Conservation (phyloP, 2,797 vertebrate species). For the Myiotriccus ornatus region DNA sequence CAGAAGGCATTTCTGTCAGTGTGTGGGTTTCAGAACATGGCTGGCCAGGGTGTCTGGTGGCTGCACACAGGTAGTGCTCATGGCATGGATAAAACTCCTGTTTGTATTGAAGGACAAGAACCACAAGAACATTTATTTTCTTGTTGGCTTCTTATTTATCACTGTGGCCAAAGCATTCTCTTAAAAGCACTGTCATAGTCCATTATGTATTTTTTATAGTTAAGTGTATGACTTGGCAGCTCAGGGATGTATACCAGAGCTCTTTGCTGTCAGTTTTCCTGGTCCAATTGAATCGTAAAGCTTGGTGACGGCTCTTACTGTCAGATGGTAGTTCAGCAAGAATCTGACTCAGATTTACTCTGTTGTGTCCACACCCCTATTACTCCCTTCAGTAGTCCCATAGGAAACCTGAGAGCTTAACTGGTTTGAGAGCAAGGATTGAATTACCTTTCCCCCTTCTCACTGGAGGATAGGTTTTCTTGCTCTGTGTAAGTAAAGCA, state of each 20-base stretch:
- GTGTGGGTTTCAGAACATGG: not conserved
- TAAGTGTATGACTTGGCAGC: not conserved
- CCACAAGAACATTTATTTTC: not conserved
- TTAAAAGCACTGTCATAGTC: constrained; percentile 26
- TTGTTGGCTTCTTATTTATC: not conserved
- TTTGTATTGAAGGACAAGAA: not conserved
- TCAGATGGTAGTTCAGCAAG: not conserved
- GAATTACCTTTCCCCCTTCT: not conserved
- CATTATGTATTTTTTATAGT: not conserved
- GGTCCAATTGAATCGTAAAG: not conserved
- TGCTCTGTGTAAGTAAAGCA: not conserved
- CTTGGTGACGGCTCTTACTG: not conserved
- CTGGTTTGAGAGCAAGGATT: not conserved
- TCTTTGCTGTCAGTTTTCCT: not conserved
- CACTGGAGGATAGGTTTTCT: not conserved
- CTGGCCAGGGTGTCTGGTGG: not conserved
- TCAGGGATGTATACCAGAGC: not conserved
- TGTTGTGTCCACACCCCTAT: not conserved
- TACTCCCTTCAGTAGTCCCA: not conserved
- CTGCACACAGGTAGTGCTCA: not conserved
- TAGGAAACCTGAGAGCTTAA: not conserved
- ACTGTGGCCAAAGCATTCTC: not conserved
- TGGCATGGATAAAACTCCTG: not conserved
- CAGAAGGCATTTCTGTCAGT: not conserved
- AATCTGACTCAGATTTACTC: not conserved